A percentile compares a stretch with the other conserved stretches of the same genome.
These are phyloP conservation scores for Lycia hirtaria DNA, from an alignment of 2,888 invertebrate species.

Conservation along the genomic window DNA sequence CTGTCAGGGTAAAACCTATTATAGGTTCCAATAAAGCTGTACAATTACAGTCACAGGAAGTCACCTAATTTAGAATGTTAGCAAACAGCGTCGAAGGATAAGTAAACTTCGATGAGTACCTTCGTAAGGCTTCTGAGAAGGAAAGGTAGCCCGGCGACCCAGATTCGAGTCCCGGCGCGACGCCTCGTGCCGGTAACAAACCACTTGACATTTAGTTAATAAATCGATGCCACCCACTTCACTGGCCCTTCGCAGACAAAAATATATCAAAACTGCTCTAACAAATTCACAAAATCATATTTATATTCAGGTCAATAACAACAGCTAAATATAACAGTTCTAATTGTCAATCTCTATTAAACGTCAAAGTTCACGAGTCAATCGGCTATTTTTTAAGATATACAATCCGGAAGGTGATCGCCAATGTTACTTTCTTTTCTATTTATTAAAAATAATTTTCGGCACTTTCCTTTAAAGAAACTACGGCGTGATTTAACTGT, in stretches of 20 bases:
- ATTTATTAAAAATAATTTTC: slow-evolving; percentile 59
- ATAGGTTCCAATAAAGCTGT: too few species aligned
- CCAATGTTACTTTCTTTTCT: slow-evolving; percentile 48
- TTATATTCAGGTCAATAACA: slow-evolving; percentile 13
- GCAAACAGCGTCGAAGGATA: slow-evolving; percentile 11
- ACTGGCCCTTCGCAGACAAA: neutral
- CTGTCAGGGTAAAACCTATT: too few species aligned
- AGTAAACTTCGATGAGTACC: slow-evolving; percentile 3
- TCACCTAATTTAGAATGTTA: slow-evolving; percentile 7
- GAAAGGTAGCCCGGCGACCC: slow-evolving; percentile 13
- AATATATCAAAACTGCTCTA: neutral
- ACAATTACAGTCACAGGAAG: neutral
- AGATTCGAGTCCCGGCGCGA: slow-evolving; percentile 16
- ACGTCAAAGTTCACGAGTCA: slow-evolving; percentile 2
- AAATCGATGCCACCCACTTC: slow-evolving; percentile 17
- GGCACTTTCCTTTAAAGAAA: slow-evolving; percentile 59
- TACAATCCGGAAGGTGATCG: neutral
- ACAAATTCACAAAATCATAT: neutral
- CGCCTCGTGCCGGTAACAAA: slow-evolving; percentile 16
- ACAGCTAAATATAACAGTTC: neutral
- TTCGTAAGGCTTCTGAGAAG: slow-evolving; percentile 16
- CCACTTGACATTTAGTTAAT: slow-evolving; percentile 30
- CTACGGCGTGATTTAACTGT: slow-evolving; percentile 54
- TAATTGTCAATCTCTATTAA: neutral
- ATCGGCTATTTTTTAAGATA: neutral